Base-by-base conservation (phyloP, 2,888 invertebrate species). In the Leptopilina myrica region DNA sequence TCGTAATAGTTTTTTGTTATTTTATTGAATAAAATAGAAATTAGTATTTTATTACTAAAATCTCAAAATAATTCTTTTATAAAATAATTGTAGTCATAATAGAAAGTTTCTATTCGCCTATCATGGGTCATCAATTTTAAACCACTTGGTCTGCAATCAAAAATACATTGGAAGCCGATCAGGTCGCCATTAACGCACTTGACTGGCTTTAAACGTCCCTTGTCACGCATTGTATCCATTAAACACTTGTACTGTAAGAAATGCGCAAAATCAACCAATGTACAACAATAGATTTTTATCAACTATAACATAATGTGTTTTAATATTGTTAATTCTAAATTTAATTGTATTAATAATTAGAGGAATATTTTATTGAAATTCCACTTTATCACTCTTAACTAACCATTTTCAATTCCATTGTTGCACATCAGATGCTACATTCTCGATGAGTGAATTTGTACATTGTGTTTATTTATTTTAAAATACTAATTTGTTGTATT, bases 151-250 rank as follows among this genome's bases (percentile, higher is more conserved):
- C 69, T 81, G 81, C 82, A 83, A 86, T 83, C 81, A 83, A 43
- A 85, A 82, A 77, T 81, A 84, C 80, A 49, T 49, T 85, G 87
- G 83, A 85, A 87, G 82, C 85, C 82, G 85, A 82, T 85, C 83
- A 82, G 85, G 80, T 86, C 85, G 83, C 82, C 79, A 86, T 84
- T 86, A 84, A 85, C 79, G 82, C 82, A 82, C 81, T 76, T 79
- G 79, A 65, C 78, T 76, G 76, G 76, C 62, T 76, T 40, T 73
- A 73, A 73, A 40, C 56, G 56, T 73, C 15, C 73, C 73, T 73
- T 56, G 73, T 59, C 56, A 56, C 56, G 56, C 56, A 73, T 56
- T 73, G 40, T 56, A 73, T 73, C 56, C 56, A 56, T 73, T 56
- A 26, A 73, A 73, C 56, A 33, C 33, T 73, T 73, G 40, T 26